Base-by-base conservation (phyloP, 2,888 invertebrate species). In the Hirtodrosophila cameraria region DNA sequence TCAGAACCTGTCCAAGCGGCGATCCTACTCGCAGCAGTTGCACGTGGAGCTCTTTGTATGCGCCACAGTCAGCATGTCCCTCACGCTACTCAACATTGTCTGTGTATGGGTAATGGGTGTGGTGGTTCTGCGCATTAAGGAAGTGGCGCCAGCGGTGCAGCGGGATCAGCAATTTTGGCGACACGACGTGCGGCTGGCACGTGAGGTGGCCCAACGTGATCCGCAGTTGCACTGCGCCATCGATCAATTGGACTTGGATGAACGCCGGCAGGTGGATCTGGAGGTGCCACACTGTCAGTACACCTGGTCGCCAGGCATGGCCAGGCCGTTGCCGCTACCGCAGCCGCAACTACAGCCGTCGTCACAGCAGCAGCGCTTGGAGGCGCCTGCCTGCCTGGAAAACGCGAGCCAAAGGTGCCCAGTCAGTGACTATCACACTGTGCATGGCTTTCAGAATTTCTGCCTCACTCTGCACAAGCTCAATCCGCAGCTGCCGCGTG, bases 51-150 rank as follows among this genome's bases (percentile, higher is more conserved):
- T 94, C 15, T 92, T 93, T 0, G 82, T 93, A 2, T 90, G 94
- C 12, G 95, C 95, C 1, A 91, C 92, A 0, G 92, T 95, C n/a
- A 95, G 95, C 53, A 92, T 96, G 36, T 92, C 93, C 16, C 90
- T 96, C 7, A 95, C 95, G 0, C 89, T 95, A 3, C 91, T 95
- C 49, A 96, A 96, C 85, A 94, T 96, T 53, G 81, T 93, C 33
- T 94, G 94, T 86, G 95, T 96, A 52, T 94, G 94, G 85, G 67
- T 94, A 0, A 92, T 94, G 85, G 95, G 94, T n/a, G 92, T 94
- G 28, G 75, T 93, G n/a, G 93, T 95, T 33, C 92, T 95, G 66
- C 94, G 94, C 92, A 94, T 94, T n/a, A 94, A 94, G 90, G 92
- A 93, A 90, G 93, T 93, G 2, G 92, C 92, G 12, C 93, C 93